Base-by-base conservation (phyloP, 2,113 vertebrate genomes). In the Pan troglodytes region DNA sequence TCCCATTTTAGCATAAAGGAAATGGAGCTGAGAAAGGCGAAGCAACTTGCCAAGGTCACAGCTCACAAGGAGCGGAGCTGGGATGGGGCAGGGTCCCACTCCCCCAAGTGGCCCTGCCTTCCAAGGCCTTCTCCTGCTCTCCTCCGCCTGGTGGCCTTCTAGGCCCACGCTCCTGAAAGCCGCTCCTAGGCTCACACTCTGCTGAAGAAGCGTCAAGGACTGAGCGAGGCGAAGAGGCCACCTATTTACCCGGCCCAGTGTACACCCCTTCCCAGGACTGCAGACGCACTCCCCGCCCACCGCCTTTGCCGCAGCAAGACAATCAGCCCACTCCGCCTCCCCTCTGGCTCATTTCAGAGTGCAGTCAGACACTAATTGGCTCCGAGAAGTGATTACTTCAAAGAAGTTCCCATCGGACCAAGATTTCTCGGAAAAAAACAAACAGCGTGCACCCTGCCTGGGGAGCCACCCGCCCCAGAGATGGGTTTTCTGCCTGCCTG, bases 331-430 rank as follows among this genome's bases (percentile, higher is more conserved):
- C n/a, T 40, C n/a, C 10, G 1, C 32, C 40, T 82, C 43, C 88
- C 12, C 27, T 1, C 25, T 2, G n/a, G 57, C 16, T 87, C 35
- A 1, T 57, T 82, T 72, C 79, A 32, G 55, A 78, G 67, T 22
- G 48, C 1, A 0, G 72, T 86, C 86, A 93, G 93, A 64, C 82
- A 82, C 95, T 93, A 83, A 97, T 43, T 96, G 97, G 67, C 94
- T 96, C 95, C 76, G 90, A 84, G 81, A 88, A 98, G 96, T 93
- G 90, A 96, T 88, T 80, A 88, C 95, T 95, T 94, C 80, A 85
- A 85, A 92, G 92, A 95, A 43, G 83, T 82, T 96, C 96, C 88
- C 84, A 40, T 0, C 0, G 0, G 93, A 85, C 64, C 75, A 80
- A 87, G 84, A 82, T 67, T 88, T 92, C 72, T 94, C 45, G 13